Evolutionary conservation across 2,797 vertebrate genomes (phyloP).

Genomic region (Anniella stebbinsi): DNA sequence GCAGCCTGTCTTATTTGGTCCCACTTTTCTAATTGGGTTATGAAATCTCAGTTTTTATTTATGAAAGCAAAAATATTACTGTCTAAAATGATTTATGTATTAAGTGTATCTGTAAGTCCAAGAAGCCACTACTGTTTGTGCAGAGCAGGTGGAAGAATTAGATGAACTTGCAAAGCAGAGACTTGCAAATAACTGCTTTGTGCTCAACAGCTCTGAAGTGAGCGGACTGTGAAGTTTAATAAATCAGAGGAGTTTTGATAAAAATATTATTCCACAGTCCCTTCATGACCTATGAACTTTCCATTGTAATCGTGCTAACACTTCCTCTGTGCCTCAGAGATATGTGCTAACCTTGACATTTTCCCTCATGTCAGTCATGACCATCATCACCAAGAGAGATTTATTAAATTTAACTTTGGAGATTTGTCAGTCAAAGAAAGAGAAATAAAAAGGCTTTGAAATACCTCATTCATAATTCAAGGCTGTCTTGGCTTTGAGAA

Average conservation of each 20-base stretch:
- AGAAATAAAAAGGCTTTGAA: constrained; percentile 1
- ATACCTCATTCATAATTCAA: constrained; percentile 26
- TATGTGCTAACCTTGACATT: constrained; percentile 13
- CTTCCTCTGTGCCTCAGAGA: constrained; percentile 3
- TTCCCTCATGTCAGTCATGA: constrained; percentile 12
- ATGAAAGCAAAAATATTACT: background rate
- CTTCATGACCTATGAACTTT: constrained; percentile 17
- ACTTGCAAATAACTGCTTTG: background rate
- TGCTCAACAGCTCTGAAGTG: background rate
- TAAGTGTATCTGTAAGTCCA: background rate
- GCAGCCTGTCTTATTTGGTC: background rate
- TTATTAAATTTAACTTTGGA: constrained; percentile 33
- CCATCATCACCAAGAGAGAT: background rate
- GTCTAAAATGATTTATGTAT: background rate
- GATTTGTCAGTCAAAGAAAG: background rate
- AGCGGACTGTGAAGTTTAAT: constrained; percentile 17
- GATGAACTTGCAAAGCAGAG: background rate
- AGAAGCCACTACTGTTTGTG: background rate
- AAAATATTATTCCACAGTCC: background rate
- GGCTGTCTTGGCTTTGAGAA: constrained; percentile 12
- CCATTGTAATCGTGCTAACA: background rate
- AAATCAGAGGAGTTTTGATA: constrained; percentile 15
- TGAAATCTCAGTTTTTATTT: constrained; percentile 3
- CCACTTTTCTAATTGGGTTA: background rate
- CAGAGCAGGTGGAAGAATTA: background rate